Evolutionary conservation across 1,140 invertebrate genomes (phyloP), one percentile per base, ranked within the genome.

Genomic region (Cydia strobilella): DNA sequence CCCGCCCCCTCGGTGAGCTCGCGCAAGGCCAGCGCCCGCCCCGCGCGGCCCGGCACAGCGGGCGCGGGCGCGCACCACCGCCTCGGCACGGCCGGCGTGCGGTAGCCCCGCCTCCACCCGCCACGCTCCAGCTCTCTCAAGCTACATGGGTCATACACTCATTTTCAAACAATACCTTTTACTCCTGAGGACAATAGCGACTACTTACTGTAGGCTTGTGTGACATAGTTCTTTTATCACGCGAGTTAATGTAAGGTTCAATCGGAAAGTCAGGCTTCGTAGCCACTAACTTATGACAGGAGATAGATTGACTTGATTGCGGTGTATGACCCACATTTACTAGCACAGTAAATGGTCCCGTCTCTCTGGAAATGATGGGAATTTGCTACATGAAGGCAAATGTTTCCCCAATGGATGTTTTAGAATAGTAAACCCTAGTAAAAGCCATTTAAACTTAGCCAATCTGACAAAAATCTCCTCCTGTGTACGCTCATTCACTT

Each of bases 31-130:
- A 69, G 79, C 77, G 12, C 80, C 77, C 54, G 71, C 73, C 79
- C 54, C 79, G 79, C n/a, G 79, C 84, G 74, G 74, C 82, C 76
- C 77, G 62, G 71, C 82, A 84, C 87, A 63, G 87, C 87, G 69
- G 84, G 82, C 66, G 87, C 87, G 69, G 84, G 82, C 63, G 87
- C 87, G 69, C 86, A 83, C 76, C 80, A 77, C 51, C 85, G 87
- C 13, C 85, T 88, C 65, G 87, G 87, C 81, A 89, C 88, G 51
- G 86, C 88, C 75, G 87, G 42, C 65, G 4, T 42, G 18, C 66
- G 5, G 65, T 6, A 12, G 20, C 20, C 12, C 15, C 27, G 15
- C 45, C 7, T 15, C 15, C 18, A 18, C 1, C 7, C 6, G 31
- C 20, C 27, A 0, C 65, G 65, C 27, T 18, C 25, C 27, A 4